Evolutionary conservation across 2,113 vertebrate species (phyloP), one percentile per base, ranked within the genome.

Genomic region (Lichenostomus cassidix): DNA sequence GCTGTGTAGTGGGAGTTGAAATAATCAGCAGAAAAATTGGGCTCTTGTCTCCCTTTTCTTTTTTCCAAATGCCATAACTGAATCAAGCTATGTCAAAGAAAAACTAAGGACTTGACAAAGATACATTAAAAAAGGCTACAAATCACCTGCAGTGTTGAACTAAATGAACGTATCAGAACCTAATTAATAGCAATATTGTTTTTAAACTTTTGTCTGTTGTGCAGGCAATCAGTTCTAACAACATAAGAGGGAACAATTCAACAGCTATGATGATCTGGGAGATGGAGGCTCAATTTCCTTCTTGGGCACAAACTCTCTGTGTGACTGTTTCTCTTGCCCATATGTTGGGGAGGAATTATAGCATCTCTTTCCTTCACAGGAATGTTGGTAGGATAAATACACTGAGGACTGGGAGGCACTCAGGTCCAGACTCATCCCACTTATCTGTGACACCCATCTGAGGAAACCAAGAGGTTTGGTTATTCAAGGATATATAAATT

Each of bases 321-420:
- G 0, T 93, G 90, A 88, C 85, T 96, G 67, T 95, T 94, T 86
- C 90, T 70, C 50, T 67, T 93, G 33, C 71, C 88, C 92, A 93
- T 94, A 92, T 96, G 95, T 83, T 79, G 92, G 18, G 11, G 15
- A 92, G 74, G 85, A 88, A 90, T 90, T 95, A 95, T 35, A 95
- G 55, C 88, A 93, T 73, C 25, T 93, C 67, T 59, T 93, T 88
- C 79, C 46, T 86, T 95, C 83, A 80, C 95, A 96, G 85, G 82
- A 92, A 90, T 0, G 0, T 46, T 96, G 94, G 75, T 92, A 95
- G 92, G 95, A 92, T 93, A 96, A 96, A 95, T 95, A 96, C 55
- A 39, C 24, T 53, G 85, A 77, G 63, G 70, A 90, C 58, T 76
- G n/a, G 25, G 63, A 94, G 27, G 25, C n/a, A 69, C 33, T 50